Conservation (phyloP, 2,113 vertebrate species). For the Verasper variegatus region DNA sequence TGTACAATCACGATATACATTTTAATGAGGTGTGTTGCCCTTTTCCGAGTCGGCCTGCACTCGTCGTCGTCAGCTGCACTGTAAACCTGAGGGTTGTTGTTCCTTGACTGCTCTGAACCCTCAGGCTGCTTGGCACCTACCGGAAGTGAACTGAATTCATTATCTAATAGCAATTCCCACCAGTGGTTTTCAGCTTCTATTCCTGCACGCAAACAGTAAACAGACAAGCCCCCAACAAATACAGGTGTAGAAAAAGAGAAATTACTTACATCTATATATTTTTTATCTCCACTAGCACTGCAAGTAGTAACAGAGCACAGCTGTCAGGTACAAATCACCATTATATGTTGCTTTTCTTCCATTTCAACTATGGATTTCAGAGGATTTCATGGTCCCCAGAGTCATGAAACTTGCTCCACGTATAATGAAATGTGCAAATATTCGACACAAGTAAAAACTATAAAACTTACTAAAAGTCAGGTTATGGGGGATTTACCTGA, state of each 20-base stretch:
- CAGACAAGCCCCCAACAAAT: slow-evolving; percentile 33
- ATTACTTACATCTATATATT: slow-evolving; percentile 30
- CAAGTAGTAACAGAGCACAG: slow-evolving; percentile 9
- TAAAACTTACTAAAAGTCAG: slow-evolving; percentile 22
- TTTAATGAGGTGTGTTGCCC: slow-evolving; percentile 68
- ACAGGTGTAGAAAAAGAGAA: slow-evolving; percentile 21
- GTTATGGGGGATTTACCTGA: background rate
- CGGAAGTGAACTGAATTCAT: slow-evolving; percentile 72
- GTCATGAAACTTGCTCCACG: slow-evolving; percentile 7
- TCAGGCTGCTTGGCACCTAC: slow-evolving; percentile 71
- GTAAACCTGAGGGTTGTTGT: slow-evolving; percentile 72
- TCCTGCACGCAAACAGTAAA: slow-evolving; percentile 64
- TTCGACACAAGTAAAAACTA: slow-evolving; percentile 16
- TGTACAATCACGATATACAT: slow-evolving; percentile 44
- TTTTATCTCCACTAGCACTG: slow-evolving; percentile 18
- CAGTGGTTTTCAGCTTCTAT: slow-evolving; percentile 44
- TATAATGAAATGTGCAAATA: slow-evolving; percentile 41
- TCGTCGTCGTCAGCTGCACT: slow-evolving; percentile 62
- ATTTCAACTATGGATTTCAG: background rate
- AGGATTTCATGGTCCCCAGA: slow-evolving; percentile 25
- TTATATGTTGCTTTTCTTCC: background rate
- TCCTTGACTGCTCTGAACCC: slow-evolving; percentile 74
- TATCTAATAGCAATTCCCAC: slow-evolving; percentile 75
- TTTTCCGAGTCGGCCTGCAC: slow-evolving; percentile 53
- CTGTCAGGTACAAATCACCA: background rate